Evolutionary conservation across 1,140 invertebrate genomes (phyloP).

Genomic region (Drosophila athabasca): DNA sequence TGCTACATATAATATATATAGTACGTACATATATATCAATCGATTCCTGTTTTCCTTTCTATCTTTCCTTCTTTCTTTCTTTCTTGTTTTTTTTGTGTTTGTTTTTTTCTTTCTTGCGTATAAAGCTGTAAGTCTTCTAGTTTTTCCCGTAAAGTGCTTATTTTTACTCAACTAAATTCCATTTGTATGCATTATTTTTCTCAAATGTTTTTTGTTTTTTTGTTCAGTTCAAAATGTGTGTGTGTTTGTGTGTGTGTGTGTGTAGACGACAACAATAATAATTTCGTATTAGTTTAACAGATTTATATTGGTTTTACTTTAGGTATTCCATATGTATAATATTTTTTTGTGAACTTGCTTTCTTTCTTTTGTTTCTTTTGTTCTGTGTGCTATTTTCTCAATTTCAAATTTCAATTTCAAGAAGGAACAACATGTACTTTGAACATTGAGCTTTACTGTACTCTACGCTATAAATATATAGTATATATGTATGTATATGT

Average conservation of each 20-base stretch:
- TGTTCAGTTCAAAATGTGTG: slow-evolving; percentile 28
- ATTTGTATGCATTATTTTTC: slow-evolving; percentile 54
- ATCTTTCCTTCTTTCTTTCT: slow-evolving; percentile 5
- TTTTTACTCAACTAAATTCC: slow-evolving; percentile 76
- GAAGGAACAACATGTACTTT: slow-evolving; percentile 78
- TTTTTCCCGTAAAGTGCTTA: slow-evolving; percentile 72
- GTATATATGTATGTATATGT: slow-evolving; percentile 16
- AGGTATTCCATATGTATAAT: slow-evolving; percentile 21
- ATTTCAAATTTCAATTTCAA: slow-evolving; percentile 58
- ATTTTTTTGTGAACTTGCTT: slow-evolving; percentile 20
- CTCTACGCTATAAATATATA: slow-evolving; percentile 48
- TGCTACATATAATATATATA: slow-evolving; percentile 70
- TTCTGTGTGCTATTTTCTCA: slow-evolving; percentile 40
- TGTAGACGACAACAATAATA: slow-evolving; percentile 49
- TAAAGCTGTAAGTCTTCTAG: slow-evolving; percentile 82
- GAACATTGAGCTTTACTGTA: slow-evolving; percentile 77
- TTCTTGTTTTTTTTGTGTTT: slow-evolving; percentile 11
- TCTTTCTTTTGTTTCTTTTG: slow-evolving; percentile 21
- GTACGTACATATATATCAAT: slow-evolving; percentile 61
- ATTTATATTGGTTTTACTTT: slow-evolving; percentile 37
- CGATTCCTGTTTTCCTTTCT: slow-evolving; percentile 54
- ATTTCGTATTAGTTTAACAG: slow-evolving; percentile 42
- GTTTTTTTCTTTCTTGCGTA: slow-evolving; percentile 57
- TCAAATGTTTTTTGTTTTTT: slow-evolving; percentile 4
- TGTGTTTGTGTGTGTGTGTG: slow-evolving; percentile 40